Conservation (phyloP, 2,888 invertebrate species). For the Theretra japonica region DNA sequence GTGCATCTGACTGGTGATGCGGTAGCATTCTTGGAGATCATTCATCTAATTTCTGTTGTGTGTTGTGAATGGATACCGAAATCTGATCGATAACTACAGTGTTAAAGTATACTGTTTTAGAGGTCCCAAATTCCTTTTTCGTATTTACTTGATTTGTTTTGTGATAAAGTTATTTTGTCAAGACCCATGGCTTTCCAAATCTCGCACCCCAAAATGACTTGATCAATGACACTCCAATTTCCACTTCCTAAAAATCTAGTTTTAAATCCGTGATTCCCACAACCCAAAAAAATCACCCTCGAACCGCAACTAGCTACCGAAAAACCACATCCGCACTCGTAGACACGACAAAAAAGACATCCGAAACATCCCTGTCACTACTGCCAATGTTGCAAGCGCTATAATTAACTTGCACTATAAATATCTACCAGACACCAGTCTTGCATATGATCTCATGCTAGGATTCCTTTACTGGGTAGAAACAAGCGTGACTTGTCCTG, state of each 20-base stretch:
- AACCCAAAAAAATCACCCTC: background rate
- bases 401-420: background rate
- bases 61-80: too few species aligned
- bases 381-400: constrained; percentile 13
- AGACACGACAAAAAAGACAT: constrained; percentile 17
- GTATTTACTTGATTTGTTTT: too few species aligned
- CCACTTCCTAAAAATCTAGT: background rate
- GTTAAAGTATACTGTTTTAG: too few species aligned
- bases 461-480: background rate
- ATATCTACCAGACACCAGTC: background rate
- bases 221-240: too few species aligned
- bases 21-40: background rate
- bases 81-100: too few species aligned
- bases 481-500: background rate
- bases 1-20: background rate
- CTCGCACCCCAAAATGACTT: too few species aligned
- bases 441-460: constrained; percentile 1
- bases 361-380: constrained; percentile 11
- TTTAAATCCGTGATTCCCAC: constrained; percentile 2
- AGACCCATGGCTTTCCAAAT: too few species aligned
- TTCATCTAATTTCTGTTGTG: background rate
- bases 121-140: too few species aligned
- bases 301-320: constrained; percentile 1
- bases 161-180: too few species aligned
- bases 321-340: constrained; percentile 17